Evolutionary conservation across 1,140 invertebrate species (phyloP).

Genomic region (Lutraria rhynchaena): DNA sequence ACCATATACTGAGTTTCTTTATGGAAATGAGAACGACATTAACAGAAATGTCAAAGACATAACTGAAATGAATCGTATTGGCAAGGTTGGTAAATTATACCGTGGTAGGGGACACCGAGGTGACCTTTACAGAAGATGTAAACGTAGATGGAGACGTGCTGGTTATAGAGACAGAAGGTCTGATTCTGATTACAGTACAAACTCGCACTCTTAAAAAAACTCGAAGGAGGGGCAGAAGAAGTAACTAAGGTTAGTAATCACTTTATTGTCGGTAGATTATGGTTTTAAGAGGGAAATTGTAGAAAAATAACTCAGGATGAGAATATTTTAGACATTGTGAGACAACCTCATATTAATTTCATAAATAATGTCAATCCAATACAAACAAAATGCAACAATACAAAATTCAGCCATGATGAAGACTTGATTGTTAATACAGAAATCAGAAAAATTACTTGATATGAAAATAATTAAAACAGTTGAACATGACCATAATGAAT

Average conservation of each 20-base stretch:
- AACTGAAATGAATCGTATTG: too few species aligned
- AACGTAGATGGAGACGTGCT: not conserved
- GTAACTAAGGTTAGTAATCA: conserved; percentile 16
- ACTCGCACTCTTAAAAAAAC: too few species aligned
- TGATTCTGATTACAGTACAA: too few species aligned
- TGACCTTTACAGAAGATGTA: conserved; percentile 6
- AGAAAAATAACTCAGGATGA: too few species aligned
- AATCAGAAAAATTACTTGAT: conserved; percentile 11
- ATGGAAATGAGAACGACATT: conserved; percentile 18
- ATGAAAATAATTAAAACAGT: conserved; percentile 54
- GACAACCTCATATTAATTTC: conserved; percentile 14
- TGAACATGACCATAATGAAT: conserved; percentile 47
- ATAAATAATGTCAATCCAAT: too few species aligned
- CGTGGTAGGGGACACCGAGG: conserved; percentile 6
- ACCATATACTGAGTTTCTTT: too few species aligned
- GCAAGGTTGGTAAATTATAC: conserved; percentile 1
- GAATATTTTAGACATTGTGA: conserved; percentile 34
- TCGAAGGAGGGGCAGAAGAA: too few species aligned
- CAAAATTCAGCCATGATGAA: too few species aligned
- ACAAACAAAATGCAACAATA: too few species aligned
- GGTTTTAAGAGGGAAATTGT: conserved; percentile 27
- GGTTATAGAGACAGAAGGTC: too few species aligned
- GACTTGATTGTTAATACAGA: too few species aligned
- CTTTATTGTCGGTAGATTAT: conserved; percentile 10
- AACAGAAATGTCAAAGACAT: conserved; percentile 41